Evolutionary conservation across 2,797 vertebrate species (phyloP), one percentile per base, ranked within the genome.

Genomic region (Amphiprion clarkii): DNA sequence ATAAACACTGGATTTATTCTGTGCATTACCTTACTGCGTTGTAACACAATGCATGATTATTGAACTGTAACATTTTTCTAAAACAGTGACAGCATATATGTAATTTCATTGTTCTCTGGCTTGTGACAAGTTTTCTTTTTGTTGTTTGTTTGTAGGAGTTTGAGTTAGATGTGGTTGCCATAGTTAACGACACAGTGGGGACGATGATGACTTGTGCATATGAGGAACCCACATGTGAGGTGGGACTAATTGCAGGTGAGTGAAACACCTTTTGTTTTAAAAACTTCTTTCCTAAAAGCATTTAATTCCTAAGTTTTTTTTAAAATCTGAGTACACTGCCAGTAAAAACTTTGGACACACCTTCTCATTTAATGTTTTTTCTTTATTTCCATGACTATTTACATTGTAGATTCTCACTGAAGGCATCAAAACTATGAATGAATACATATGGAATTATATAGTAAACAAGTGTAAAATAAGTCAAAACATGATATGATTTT

Each of bases 181-280:
- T 99, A 75, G 98, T 99, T 87, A 99, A 99, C 1, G 98, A 99
- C 91, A 99, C 98, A 0, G 98, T 99, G 78, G 98, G 98, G 58
- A 99, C 98, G 3, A 99, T 99, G 98, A 99, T 99, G 98, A 99
- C 98, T 19, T 99, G 98, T 76, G 98, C 98, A 1, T 99, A 99
- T 17, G 98, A 99, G 90, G 98, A 99, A 71, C 97, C 98, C 59
- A 96, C 94, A 42, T 99, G 98, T 90, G 98, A 99, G 88, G 94
- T 99, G 1, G 98, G 98, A 67, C 97, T 99, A 70, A 99, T 99
- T 2, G 97, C 98, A 89, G 98, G 98, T 98, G 84, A 0, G 95
- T 51, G 39, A 11, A 46, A 60, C 36, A 55, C 11, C 11, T 6
- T 2, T 8, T 11, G 17, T 53, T 46, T 51, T 3, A 49, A 49